A percentile compares a stretch with the other conserved stretches of the same genome.
phyloP scores from a whole-genome alignment of 2,113 vertebrate genomes.

The Gopherus flavomarginatus region DNA sequence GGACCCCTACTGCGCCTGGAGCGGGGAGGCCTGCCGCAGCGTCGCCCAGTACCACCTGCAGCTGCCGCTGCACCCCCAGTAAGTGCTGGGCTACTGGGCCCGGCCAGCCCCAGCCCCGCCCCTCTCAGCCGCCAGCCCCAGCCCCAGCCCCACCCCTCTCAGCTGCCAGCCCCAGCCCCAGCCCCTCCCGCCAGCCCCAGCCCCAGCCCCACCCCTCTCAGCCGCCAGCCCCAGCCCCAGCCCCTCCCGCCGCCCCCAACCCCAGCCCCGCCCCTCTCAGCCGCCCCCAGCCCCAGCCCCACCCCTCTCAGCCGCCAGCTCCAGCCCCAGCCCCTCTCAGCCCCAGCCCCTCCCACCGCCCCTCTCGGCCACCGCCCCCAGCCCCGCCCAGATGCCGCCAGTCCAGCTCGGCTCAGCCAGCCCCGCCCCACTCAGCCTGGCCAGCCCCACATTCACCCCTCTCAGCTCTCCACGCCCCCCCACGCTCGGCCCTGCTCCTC shows the following conservation, averaged over 20 bases:
- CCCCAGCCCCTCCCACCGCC: too few species aligned
- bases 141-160: rapidly evolving
- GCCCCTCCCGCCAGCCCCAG: too few species aligned
- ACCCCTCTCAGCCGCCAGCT: neutral
- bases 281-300: too few species aligned
- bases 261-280: neutral
- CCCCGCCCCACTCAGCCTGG: neutral
- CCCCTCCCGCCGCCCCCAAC: too few species aligned
- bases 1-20: conserved; percentile 96
- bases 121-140: rapidly evolving
- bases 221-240: rapidly evolving
- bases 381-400: neutral
- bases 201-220: neutral
- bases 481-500: neutral
- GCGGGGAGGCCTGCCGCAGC: conserved; percentile 79
- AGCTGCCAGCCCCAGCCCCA: rapidly evolving
- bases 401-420: too few species aligned
- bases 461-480: rapidly evolving
- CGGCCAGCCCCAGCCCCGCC: neutral
- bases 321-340: neutral
- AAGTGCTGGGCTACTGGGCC: conserved; percentile 24
- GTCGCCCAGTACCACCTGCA: neutral
- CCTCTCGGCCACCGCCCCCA: neutral
- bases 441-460: too few species aligned
- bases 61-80: conserved; percentile 15